Percentiles rank a stretch among this genome's conserved stretches.
Conservation (phyloP, 2,797 vertebrate genomes). For the Tokudaia muenninki region DNA sequence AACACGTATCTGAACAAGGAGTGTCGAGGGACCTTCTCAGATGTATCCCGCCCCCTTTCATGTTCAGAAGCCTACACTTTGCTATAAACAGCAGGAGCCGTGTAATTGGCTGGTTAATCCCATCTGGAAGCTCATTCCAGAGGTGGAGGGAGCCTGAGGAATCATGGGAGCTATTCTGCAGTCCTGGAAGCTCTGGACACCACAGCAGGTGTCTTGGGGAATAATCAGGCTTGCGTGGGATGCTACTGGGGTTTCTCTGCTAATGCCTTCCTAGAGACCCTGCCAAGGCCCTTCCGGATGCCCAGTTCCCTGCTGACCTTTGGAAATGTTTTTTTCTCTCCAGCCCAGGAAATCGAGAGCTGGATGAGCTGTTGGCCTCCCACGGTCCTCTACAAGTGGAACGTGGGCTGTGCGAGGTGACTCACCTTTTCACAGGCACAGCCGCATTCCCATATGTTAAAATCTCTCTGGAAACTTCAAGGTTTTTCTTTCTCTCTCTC, state of each 20-base stretch:
- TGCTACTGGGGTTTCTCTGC: neutral
- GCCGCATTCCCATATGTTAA: neutral
- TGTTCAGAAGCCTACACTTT: neutral
- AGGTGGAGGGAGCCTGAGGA: neutral
- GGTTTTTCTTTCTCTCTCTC: neutral
- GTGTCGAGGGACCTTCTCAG: neutral
- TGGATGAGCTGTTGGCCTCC: neutral
- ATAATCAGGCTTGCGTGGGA: neutral
- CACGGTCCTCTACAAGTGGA: neutral
- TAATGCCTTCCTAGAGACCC: neutral
- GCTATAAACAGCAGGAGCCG: neutral
- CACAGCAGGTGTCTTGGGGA: neutral
- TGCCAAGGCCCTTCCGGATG: neutral
- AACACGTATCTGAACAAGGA: neutral
- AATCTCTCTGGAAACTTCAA: neutral
- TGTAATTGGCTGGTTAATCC: neutral
- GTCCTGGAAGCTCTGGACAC: neutral
- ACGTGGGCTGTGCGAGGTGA: neutral
- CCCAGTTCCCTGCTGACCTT: neutral
- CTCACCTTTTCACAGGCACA: constrained; percentile 20
- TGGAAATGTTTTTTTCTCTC: neutral
- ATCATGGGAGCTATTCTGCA: neutral
- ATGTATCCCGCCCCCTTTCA: neutral
- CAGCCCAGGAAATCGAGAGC: neutral
- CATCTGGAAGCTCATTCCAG: neutral